Evolutionary conservation across 1,140 invertebrate species (phyloP).

Genomic region (Penaeus japonicus): DNA sequence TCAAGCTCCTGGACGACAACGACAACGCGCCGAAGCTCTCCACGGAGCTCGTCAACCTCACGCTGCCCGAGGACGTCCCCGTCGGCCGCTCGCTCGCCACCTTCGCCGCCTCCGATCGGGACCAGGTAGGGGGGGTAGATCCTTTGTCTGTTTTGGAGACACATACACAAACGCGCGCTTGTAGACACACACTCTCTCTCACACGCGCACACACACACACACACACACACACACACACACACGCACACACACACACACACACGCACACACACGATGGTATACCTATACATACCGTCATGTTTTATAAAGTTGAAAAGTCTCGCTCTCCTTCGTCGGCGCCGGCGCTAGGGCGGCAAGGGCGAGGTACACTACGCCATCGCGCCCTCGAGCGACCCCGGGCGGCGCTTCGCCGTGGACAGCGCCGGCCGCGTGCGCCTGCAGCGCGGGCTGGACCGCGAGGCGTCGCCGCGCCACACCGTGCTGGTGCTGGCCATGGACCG

Average conservation of each 20-base stretch:
- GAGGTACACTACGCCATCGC: constrained; percentile 82
- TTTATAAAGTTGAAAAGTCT: constrained; percentile 80
- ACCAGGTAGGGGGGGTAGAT: constrained; percentile 64
- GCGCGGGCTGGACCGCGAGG: constrained; percentile 86
- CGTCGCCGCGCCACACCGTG: constrained; percentile 80
- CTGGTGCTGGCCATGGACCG: constrained; percentile 87
- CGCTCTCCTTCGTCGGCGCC: constrained; percentile 84
- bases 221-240: constrained; percentile 22
- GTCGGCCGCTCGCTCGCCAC: constrained; percentile 82
- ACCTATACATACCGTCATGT: not conserved
- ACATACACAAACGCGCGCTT: not conserved
- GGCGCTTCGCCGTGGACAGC: constrained; percentile 78
- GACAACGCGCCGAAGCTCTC: constrained; percentile 88
- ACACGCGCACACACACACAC: not conserved
- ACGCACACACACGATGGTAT: not conserved
- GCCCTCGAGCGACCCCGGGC: constrained; percentile 78
- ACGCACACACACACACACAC: not conserved
- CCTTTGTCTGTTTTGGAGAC: not conserved
- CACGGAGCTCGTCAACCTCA: constrained; percentile 73
- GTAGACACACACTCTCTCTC: not conserved
- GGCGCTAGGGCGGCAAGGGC: constrained; percentile 87
- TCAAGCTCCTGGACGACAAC: constrained; percentile 89
- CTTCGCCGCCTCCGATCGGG: constrained; percentile 82
- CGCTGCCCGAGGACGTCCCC: constrained; percentile 93
- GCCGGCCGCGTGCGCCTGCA: constrained; percentile 82